Percentiles rank a stretch among this genome's conserved stretches.
phyloP scores from a whole-genome alignment of 1,140 invertebrate genomes.

The Ruditapes philippinarum region DNA sequence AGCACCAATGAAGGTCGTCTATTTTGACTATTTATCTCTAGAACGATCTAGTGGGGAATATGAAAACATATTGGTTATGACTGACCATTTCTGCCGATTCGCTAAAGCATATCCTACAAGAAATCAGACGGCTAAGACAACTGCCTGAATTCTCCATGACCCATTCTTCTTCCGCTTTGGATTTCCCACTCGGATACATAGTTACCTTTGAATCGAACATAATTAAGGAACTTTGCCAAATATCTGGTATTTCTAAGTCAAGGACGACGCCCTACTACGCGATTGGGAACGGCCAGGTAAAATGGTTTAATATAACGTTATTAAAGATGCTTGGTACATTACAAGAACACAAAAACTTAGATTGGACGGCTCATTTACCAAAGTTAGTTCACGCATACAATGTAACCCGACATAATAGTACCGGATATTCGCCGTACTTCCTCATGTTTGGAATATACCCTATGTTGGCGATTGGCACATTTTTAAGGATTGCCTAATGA shows the following conservation, averaged over 20 bases:
- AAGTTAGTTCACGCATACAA: slow-evolving; percentile 62
- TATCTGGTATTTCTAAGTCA: too few relatives aligned
- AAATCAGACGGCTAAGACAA: too few relatives aligned
- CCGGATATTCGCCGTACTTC: not conserved
- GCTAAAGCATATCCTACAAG: too few relatives aligned
- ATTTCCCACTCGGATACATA: too few relatives aligned
- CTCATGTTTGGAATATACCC: not conserved
- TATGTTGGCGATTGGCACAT: not conserved
- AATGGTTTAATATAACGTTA: slow-evolving; percentile 40
- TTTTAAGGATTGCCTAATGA: not conserved
- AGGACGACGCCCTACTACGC: too few relatives aligned
- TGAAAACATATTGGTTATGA: not conserved
- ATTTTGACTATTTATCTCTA: slow-evolving; percentile 2
- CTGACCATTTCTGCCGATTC: not conserved
- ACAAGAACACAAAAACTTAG: slow-evolving; percentile 38
- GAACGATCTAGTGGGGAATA: not conserved
- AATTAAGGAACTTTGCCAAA: too few relatives aligned
- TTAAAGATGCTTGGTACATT: slow-evolving; percentile 62
- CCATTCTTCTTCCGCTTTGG: too few relatives aligned
- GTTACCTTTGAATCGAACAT: too few relatives aligned
- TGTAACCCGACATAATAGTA: slow-evolving; percentile 58
- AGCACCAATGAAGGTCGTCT: slow-evolving; percentile 48
- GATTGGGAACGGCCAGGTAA: slow-evolving; percentile 2
- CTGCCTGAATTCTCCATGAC: too few relatives aligned
- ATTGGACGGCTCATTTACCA: slow-evolving; percentile 62